phyloP scores from a whole-genome alignment of 2,888 invertebrate species.

The Sycophila texana region DNA sequence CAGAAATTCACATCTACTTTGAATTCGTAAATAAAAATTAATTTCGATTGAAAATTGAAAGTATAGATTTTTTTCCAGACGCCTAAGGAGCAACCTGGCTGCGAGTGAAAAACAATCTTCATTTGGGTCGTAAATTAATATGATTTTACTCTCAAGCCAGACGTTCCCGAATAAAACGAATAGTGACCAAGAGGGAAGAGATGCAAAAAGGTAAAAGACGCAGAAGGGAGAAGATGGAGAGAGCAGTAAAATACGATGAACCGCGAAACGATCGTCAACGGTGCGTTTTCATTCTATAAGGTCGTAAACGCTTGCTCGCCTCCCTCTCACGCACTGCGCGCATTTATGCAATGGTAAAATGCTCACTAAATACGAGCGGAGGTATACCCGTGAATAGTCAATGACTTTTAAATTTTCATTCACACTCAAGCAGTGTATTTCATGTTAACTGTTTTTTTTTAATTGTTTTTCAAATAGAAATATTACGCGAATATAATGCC shows the following conservation, averaged over 20 bases:
- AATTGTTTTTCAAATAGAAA: too few relatives aligned
- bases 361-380: neutral
- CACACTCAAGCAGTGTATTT: too few relatives aligned
- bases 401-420: too few relatives aligned
- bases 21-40: too few relatives aligned
- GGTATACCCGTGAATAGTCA: too few relatives aligned
- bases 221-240: neutral
- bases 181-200: neutral
- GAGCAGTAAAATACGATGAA: slow-evolving; percentile 39
- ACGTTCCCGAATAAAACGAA: slow-evolving; percentile 10
- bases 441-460: too few relatives aligned
- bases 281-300: slow-evolving; percentile 24
- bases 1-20: too few relatives aligned
- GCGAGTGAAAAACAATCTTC: too few relatives aligned
- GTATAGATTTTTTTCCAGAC: too few relatives aligned
- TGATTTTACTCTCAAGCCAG: slow-evolving; percentile 26
- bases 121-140: slow-evolving; percentile 26
- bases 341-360: slow-evolving; percentile 28
- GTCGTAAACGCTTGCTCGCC: slow-evolving; percentile 38
- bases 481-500: too few relatives aligned
- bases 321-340: neutral
- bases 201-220: neutral
- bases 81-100: too few relatives aligned
- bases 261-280: slow-evolving; percentile 45
- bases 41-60: too few relatives aligned